These are phyloP conservation scores for Setipinna tenuifilis DNA, from an alignment of 2,797 vertebrate genomes.

Conservation along the genomic window DNA sequence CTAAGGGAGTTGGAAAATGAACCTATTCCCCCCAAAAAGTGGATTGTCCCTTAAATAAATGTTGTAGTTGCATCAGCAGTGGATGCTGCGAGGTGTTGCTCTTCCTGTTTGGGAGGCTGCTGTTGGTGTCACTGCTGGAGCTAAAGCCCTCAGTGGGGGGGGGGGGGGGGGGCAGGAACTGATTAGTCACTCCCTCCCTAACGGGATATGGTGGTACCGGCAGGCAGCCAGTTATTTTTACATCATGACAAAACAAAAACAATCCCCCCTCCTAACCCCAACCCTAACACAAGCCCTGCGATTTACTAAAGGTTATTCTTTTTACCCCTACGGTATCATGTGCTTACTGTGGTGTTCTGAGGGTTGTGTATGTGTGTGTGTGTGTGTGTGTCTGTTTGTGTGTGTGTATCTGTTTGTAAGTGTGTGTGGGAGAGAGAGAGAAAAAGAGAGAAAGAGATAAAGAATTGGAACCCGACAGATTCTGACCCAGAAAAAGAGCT, in stretches of 20 bases:
- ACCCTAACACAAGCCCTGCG: not conserved
- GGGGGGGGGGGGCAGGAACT: constrained; percentile 32
- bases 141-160: not conserved
- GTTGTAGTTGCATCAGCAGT: not conserved
- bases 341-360: not conserved
- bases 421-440: not conserved
- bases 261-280: not conserved
- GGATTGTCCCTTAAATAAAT: no score
- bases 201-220: constrained; percentile 43
- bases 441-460: not conserved
- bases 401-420: not conserved
- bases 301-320: not conserved
- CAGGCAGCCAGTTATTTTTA: constrained; percentile 53
- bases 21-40: no score
- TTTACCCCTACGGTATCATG: not conserved
- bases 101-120: constrained; percentile 46
- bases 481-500: not conserved
- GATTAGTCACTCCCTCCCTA: constrained; percentile 50
- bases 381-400: not conserved
- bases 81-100: not conserved
- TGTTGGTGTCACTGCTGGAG: constrained; percentile 28
- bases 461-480: not conserved
- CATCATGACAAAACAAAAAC: not conserved
- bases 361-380: not conserved
- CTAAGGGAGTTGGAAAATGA: no score